Evolutionary conservation across 1,140 invertebrate species (phyloP).

Genomic region (Ganaspis sp.): DNA sequence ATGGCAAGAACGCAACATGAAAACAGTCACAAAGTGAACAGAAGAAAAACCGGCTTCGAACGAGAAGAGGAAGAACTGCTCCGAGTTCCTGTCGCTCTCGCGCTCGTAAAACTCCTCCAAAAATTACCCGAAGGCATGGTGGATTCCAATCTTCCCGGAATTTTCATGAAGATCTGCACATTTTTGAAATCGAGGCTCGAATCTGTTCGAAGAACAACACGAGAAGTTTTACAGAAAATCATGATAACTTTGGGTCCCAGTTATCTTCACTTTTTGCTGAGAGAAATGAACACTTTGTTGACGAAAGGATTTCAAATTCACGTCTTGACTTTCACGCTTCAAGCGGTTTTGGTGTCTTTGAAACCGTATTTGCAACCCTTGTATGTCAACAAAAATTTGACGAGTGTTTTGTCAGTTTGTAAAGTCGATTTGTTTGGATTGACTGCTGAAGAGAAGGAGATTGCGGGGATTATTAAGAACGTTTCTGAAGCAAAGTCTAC

Average conservation of each 20-base stretch:
- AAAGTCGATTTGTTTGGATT: slow-evolving; percentile 92
- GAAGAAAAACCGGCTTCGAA: slow-evolving; percentile 79
- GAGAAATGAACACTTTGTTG: slow-evolving; percentile 88
- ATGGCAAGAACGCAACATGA: slow-evolving; percentile 86
- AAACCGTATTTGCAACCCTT: slow-evolving; percentile 80
- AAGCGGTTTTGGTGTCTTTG: slow-evolving; percentile 86
- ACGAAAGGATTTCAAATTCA: slow-evolving; percentile 95
- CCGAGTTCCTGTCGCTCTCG: slow-evolving; percentile 93
- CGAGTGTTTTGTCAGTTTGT: slow-evolving; percentile 89
- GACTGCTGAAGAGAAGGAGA: slow-evolving; percentile 93
- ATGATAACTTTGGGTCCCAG: slow-evolving; percentile 89
- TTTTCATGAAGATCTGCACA: slow-evolving; percentile 92
- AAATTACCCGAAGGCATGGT: slow-evolving; percentile 87
- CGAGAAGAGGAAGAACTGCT: slow-evolving; percentile 93
- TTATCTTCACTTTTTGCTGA: slow-evolving; percentile 87
- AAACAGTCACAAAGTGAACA: slow-evolving; percentile 88
- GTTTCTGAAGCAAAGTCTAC: slow-evolving; percentile 86
- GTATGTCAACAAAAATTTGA: slow-evolving; percentile 87
- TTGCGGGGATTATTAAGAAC: slow-evolving; percentile 88
- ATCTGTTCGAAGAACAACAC: slow-evolving; percentile 88
- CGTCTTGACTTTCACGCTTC: slow-evolving; percentile 92
- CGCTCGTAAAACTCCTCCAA: slow-evolving; percentile 94
- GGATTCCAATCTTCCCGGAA: slow-evolving; percentile 86
- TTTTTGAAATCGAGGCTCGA: slow-evolving; percentile 93
- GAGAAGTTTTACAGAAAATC: slow-evolving; percentile 93